Conservation (phyloP, 2,797 vertebrate genomes). For the Knipowitschia caucasica region DNA sequence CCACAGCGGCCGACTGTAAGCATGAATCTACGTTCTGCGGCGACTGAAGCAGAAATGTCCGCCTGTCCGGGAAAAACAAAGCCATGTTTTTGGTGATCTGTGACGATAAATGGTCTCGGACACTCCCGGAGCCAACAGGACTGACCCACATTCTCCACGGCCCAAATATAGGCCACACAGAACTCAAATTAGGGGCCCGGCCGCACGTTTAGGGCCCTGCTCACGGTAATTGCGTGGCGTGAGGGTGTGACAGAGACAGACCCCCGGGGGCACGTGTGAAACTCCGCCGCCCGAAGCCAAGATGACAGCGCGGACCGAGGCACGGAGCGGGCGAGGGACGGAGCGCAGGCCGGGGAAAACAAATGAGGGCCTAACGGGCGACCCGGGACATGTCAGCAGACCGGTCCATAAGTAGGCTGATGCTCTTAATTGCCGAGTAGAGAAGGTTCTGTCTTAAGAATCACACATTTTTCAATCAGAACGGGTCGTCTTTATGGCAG, state of each 20-base stretch:
- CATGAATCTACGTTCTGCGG: background rate
- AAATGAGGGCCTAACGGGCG: conserved; percentile 54
- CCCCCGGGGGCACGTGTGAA: conserved; percentile 64
- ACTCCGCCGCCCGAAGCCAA: conserved; percentile 53
- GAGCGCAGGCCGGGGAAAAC: conserved; percentile 48
- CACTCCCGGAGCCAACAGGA: conserved; percentile 59
- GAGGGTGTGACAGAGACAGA: conserved; percentile 54
- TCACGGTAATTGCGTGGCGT: conserved; percentile 61
- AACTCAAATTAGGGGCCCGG: conserved; percentile 69
- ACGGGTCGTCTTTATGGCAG: conserved; percentile 33
- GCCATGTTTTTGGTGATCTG: conserved; percentile 60
- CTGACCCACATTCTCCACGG: conserved; percentile 73
- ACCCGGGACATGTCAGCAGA: conserved; percentile 55
- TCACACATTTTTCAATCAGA: conserved; percentile 38
- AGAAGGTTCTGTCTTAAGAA: conserved; percentile 41
- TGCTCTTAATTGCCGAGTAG: conserved; percentile 59
- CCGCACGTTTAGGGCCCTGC: conserved; percentile 50
- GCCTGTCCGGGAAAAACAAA: conserved; percentile 56
- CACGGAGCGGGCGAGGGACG: conserved; percentile 24
- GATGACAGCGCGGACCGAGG: conserved; percentile 64
- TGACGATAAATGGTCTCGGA: conserved; percentile 67
- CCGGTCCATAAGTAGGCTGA: conserved; percentile 55
- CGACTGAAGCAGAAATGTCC: background rate
- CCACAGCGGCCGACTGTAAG: background rate
- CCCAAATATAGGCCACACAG: conserved; percentile 73